A percentile compares a stretch with the other conserved stretches of the same genome.
Evolutionary conservation across 2,888 invertebrate species (phyloP).

Genomic region (Uloborus plumipes): DNA sequence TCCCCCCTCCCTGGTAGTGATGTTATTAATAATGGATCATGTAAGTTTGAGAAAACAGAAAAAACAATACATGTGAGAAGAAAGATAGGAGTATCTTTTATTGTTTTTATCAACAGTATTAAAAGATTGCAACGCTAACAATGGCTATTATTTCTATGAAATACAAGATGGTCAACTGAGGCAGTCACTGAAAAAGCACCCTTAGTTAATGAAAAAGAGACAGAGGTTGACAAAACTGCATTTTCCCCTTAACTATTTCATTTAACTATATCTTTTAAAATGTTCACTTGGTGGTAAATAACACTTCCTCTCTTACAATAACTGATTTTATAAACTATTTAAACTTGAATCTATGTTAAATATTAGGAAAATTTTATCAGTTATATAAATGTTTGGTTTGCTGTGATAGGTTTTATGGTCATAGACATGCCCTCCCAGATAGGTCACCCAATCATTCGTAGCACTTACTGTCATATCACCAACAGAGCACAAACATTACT

Average conservation of each 20-base stretch:
- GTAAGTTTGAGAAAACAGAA: neutral
- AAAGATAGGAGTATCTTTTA: slow-evolving; percentile 57
- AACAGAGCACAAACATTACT: too few species aligned
- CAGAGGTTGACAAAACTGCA: slow-evolving; percentile 17
- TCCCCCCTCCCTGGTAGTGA: too few species aligned
- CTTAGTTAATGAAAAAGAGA: slow-evolving; percentile 11
- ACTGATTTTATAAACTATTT: too few species aligned
- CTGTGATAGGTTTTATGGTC: too few species aligned
- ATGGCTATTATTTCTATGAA: slow-evolving; percentile 39
- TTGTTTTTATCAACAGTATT: slow-evolving; percentile 59
- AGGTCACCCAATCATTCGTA: too few species aligned
- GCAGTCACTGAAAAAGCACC: slow-evolving; percentile 32
- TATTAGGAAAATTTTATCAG: too few species aligned
- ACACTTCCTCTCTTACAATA: neutral
- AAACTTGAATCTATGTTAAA: too few species aligned
- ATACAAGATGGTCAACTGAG: slow-evolving; percentile 26
- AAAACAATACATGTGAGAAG: slow-evolving; percentile 38
- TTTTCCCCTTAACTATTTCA: neutral
- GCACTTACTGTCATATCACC: too few species aligned
- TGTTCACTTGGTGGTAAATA: neutral
- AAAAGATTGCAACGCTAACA: slow-evolving; percentile 59
- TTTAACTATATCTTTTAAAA: neutral
- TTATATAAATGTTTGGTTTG: too few species aligned
- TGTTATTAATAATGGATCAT: too few species aligned
- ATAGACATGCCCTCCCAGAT: too few species aligned